Evolutionary conservation across 2,113 vertebrate species (phyloP), one percentile per base, ranked within the genome.

Genomic region (Salvelinus sp.): DNA sequence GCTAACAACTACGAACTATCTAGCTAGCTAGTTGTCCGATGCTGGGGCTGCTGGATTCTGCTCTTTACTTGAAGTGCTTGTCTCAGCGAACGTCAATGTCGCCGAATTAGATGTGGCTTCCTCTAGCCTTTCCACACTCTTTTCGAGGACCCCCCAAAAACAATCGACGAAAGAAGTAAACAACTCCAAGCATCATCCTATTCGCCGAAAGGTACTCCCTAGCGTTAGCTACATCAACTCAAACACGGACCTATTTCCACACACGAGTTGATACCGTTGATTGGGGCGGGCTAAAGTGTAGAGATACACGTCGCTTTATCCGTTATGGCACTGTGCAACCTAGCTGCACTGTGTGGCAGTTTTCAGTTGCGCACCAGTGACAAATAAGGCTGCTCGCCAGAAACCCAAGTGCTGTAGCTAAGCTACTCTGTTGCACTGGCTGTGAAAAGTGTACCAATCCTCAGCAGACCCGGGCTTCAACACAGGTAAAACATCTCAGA

Each of bases 101-200:
- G 68, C 68, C 44, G 67, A 44, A n/a, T 44, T 44, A 44, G 58
- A 62, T 62, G 13, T 68, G 38, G 68, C 68, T 48, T 69, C 20
- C 38, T 69, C 44, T 23, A 27, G 23, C 22, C 25, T 66, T 66
- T 2, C 38, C 38, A 44, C 25, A 10, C 72, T 38, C 62, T 66
- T 20, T n/a, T 50, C 27, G 14, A 23, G 20, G 44, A 73, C 22
- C 71, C 75, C 64, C 38, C n/a, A 70, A 77, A 38, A 9, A 10
- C 65, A 30, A 70, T 71, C 72, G 72, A 62, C 70, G 66, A 69
- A 44, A 63, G 64, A 76, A 60, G 30, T 68, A 73, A 77, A 77
- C 68, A 75, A 77, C 22, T 77, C 79, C 33, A n/a, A 48, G 33
- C 68, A 69, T 44, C 38, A 9, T 44, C 5, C n/a, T 62, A 54